Conservation (phyloP, 1,140 invertebrate genomes). For the Caenorhabditis latens region DNA sequence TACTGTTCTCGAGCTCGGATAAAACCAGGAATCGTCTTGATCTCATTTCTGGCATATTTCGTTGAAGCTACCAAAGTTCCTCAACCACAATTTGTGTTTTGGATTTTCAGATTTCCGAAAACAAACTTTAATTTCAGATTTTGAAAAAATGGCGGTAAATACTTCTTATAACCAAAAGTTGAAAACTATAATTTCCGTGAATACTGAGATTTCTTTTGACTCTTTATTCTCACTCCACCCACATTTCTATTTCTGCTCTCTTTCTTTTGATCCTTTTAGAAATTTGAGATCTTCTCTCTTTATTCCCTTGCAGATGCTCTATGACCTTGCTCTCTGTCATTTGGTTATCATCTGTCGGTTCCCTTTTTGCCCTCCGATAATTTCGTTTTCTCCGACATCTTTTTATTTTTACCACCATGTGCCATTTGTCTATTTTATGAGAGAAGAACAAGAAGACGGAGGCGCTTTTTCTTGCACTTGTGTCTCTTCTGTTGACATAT, state of each 20-base stretch:
- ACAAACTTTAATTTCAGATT: no score
- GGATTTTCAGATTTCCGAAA: no score
- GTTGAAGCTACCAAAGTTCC: no score
- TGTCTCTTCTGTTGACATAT: conserved; percentile 13
- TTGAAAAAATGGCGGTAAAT: no score
- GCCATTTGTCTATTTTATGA: conserved; percentile 8
- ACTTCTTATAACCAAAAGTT: no score
- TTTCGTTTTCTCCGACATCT: background rate
- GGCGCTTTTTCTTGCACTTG: background rate
- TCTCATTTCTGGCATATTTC: no score
- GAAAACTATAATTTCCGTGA: no score
- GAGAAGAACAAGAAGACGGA: no score
- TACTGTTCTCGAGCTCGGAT: no score
- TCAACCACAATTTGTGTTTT: no score
- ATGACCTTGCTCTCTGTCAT: conserved; percentile 12
- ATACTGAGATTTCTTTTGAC: no score
- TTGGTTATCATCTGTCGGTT: background rate
- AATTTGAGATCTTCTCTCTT: conserved; percentile 6
- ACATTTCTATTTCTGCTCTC: background rate
- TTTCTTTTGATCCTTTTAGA: background rate
- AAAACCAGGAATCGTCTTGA: no score
- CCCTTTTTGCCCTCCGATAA: background rate
- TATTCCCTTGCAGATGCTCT: background rate
- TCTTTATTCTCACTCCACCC: background rate
- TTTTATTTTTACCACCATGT: conserved; percentile 30